Evolutionary conservation across 2,888 invertebrate genomes (phyloP).

Genomic region (Seira sanloemensis): DNA sequence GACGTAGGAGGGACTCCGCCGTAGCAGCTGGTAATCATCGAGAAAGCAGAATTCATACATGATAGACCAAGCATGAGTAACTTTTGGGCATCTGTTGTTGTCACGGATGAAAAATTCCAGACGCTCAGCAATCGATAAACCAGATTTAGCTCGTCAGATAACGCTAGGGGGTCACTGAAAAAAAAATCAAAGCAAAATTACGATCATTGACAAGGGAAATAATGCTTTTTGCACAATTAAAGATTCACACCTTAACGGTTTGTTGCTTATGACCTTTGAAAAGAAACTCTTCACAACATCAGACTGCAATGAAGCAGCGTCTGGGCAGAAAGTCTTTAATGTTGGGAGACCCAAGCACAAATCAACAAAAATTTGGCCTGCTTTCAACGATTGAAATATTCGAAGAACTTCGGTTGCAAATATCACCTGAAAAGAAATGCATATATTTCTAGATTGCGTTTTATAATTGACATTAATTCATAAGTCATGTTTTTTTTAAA

Average conservation of each 20-base stretch:
- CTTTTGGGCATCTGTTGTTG: conserved; percentile 65
- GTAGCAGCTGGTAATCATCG: conserved; percentile 66
- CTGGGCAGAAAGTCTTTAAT: conserved; percentile 65
- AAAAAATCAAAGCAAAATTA: not conserved
- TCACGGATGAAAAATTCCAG: conserved; percentile 68
- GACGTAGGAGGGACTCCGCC: conserved; percentile 37
- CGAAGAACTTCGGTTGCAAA: conserved; percentile 67
- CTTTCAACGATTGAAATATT: conserved; percentile 67
- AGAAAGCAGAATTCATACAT: conserved; percentile 69
- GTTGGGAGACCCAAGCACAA: conserved; percentile 65
- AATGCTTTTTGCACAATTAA: too few relatives aligned
- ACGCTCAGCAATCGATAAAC: conserved; percentile 69
- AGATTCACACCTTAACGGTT: conserved; percentile 62
- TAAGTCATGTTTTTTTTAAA: too few relatives aligned
- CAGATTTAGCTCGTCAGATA: conserved; percentile 72
- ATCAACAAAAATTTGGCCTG: conserved; percentile 71
- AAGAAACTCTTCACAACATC: conserved; percentile 65
- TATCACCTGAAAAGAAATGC: conserved; percentile 54
- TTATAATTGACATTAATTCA: not conserved
- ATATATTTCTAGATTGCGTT: not conserved
- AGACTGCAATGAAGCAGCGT: conserved; percentile 56
- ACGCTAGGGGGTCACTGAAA: conserved; percentile 32
- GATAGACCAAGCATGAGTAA: conserved; percentile 66
- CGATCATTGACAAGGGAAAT: too few relatives aligned
- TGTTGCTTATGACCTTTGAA: conserved; percentile 48